Percentiles rank a stretch among this genome's conserved stretches.
Conservation (phyloP, 2,113 vertebrate species). For the Alces alces region DNA sequence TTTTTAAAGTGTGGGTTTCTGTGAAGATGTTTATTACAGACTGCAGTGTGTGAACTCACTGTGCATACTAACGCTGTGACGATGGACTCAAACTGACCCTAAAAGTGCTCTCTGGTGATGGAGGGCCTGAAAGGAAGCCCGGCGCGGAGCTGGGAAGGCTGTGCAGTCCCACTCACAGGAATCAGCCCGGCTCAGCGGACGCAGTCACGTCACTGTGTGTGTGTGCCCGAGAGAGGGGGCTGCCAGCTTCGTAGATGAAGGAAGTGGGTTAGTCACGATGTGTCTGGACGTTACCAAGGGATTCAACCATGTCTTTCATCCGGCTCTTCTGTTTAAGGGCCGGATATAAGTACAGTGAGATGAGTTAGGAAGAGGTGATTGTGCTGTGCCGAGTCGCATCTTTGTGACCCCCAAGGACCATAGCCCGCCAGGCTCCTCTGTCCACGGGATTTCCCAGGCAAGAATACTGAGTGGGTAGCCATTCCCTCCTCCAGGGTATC, state of each 20-base stretch:
- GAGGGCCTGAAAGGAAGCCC: not conserved
- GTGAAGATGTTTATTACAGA: not conserved
- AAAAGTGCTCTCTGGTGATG: not conserved
- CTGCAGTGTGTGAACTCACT: not conserved
- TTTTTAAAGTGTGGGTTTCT: not conserved
- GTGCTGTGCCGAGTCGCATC: not conserved
- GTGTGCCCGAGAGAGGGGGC: not conserved
- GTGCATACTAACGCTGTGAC: rapidly evolving
- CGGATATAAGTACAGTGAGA: not conserved
- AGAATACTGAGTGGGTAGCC: not conserved
- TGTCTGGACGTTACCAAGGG: not conserved
- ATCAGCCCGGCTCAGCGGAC: rapidly evolving
- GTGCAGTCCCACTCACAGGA: rapidly evolving
- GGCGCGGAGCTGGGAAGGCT: rapidly evolving
- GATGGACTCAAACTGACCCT: not conserved
- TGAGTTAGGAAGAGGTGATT: not conserved
- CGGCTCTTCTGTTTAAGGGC: not conserved
- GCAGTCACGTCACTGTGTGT: rapidly evolving
- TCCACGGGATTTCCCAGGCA: not conserved
- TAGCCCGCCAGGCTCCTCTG: not conserved
- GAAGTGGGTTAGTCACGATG: not conserved
- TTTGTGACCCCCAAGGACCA: not conserved
- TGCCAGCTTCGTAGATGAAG: not conserved
- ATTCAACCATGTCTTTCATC: not conserved
- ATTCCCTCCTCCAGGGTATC: not conserved